A percentile compares a stretch with the other conserved stretches of the same genome.
phyloP scores from a whole-genome alignment of 2,113 vertebrate species.

The Sander lucioperca region DNA sequence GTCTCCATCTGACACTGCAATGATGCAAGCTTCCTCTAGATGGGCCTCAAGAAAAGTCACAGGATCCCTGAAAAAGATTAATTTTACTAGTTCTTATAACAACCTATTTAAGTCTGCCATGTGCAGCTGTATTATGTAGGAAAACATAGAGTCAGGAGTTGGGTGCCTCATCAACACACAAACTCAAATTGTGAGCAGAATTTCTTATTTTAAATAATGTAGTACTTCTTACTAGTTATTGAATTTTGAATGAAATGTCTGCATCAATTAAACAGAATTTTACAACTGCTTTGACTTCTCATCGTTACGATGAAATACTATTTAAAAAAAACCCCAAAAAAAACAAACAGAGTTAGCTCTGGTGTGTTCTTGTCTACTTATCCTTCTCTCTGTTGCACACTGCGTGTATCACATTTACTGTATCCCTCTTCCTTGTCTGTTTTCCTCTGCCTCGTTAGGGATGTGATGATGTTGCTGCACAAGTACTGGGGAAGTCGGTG shows the following conservation, averaged over 20 bases:
- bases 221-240: neutral
- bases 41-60: slow-evolving; percentile 82
- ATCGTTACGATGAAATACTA: too few species aligned
- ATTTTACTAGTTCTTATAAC: neutral
- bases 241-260: neutral
- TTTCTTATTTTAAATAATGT: neutral
- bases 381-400: neutral
- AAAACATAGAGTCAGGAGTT: neutral
- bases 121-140: neutral
- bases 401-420: too few species aligned
- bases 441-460: slow-evolving; percentile 70
- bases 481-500: slow-evolving; percentile 88
- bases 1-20: slow-evolving; percentile 94
- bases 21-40: slow-evolving; percentile 81
- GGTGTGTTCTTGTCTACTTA: neutral
- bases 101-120: neutral
- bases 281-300: neutral
- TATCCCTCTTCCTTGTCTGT: neutral
- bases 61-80: neutral
- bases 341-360: too few species aligned
- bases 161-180: neutral
- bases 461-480: slow-evolving; percentile 87
- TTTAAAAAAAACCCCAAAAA: too few species aligned
- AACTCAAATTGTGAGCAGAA: too few species aligned
- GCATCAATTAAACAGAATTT: neutral